Conservation (phyloP, 35 echinoderm and acorn worm species). For the Patiria miniata region DNA sequence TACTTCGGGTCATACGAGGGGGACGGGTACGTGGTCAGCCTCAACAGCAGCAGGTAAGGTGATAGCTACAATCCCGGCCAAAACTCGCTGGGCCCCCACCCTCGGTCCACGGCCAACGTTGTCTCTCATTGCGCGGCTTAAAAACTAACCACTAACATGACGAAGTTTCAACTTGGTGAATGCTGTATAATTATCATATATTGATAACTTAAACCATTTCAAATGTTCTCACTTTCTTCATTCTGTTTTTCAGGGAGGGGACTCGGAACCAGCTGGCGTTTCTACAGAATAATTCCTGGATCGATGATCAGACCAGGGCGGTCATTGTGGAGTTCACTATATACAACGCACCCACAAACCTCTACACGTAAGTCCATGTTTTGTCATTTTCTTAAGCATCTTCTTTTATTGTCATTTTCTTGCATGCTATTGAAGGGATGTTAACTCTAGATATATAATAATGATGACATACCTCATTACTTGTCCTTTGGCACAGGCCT, state of each 20-base stretch:
- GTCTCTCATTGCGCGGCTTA: no score
- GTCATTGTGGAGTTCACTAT: constrained; percentile 89
- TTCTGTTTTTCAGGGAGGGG: constrained; percentile 40
- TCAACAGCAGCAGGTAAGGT: constrained; percentile 82
- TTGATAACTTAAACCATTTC: background rate
- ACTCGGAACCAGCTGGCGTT: constrained; percentile 41
- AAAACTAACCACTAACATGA: no score
- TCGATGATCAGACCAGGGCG: constrained; percentile 65
- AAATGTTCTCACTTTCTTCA: background rate
- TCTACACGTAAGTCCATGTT: constrained; percentile 69
- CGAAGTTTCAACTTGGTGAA: no score
- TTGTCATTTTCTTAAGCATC: background rate
- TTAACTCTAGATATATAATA: background rate
- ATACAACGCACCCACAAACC: constrained; percentile 82
- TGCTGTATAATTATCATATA: no score
- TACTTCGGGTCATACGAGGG: constrained; percentile 73
- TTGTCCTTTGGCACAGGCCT: no score
- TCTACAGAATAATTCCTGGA: constrained; percentile 70
- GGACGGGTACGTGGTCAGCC: constrained; percentile 72
- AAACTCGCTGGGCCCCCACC: background rate
- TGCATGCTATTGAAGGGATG: background rate
- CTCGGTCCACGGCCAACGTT: no score
- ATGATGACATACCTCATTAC: no score
- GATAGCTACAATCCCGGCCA: background rate
- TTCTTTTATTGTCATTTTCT: background rate